Conservation (phyloP, 2,797 vertebrate species). For the Australoheros facetus region DNA sequence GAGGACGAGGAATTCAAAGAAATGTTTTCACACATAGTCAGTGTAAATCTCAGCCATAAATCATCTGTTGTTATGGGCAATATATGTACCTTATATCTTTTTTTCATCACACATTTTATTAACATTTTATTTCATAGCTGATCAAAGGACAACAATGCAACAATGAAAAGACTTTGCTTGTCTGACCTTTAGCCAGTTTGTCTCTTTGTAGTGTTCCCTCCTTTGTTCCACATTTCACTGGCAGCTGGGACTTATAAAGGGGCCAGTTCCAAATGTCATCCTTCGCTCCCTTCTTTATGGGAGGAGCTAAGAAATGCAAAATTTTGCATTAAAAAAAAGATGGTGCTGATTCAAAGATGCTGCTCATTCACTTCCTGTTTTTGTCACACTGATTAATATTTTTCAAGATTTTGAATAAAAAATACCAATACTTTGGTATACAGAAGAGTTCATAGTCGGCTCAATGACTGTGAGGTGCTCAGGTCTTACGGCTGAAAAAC, state of each 20-base stretch:
- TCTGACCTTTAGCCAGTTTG: slow-evolving; percentile 69
- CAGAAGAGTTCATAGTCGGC: not conserved
- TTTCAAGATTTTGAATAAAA: not conserved
- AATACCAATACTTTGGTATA: not conserved
- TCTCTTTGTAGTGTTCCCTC: slow-evolving; percentile 46
- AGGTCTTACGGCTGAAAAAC: no score
- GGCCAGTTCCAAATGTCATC: slow-evolving; percentile 66
- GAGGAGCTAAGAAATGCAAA: slow-evolving; percentile 51
- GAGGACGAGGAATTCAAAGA: not conserved
- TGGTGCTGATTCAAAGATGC: not conserved
- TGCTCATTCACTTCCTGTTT: not conserved
- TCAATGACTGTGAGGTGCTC: not conserved
- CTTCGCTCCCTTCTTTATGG: slow-evolving; percentile 60
- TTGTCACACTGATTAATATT: not conserved
- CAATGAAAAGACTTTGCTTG: not conserved
- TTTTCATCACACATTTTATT: not conserved
- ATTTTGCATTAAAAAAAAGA: no score
- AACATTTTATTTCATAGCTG: not conserved
- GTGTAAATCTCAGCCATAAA: not conserved
- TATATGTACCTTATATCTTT: not conserved
- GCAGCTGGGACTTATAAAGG: slow-evolving; percentile 60
- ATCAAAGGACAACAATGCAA: not conserved
- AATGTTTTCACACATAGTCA: not conserved
- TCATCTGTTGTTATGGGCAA: not conserved
- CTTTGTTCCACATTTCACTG: slow-evolving; percentile 69